These are phyloP conservation scores for Sinhomidia bicolor DNA, from an alignment of 2,888 invertebrate genomes.

Conservation along the genomic window DNA sequence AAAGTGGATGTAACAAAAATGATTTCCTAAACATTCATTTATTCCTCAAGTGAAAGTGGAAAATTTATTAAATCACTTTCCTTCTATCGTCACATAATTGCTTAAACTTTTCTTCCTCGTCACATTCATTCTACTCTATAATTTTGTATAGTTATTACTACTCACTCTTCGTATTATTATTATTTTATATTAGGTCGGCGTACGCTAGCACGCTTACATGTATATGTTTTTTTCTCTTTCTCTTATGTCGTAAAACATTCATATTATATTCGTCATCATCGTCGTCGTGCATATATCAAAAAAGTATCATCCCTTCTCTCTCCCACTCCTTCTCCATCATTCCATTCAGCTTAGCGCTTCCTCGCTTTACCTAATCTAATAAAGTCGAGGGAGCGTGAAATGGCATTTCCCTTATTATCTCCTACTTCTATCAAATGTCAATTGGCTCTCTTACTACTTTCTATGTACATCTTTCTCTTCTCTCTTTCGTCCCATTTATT, in stretches of 20 bases:
- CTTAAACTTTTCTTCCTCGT: conserved; percentile 64
- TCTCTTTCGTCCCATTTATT: conserved; percentile 63
- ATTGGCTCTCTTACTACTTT: conserved; percentile 73
- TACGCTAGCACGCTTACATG: too few species aligned
- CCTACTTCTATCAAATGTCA: conserved; percentile 79
- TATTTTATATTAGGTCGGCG: conserved; percentile 43
- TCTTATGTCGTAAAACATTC: conserved; percentile 53
- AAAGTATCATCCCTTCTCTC: conserved; percentile 65
- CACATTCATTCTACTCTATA: conserved; percentile 53
- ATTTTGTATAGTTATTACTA: conserved; percentile 43
- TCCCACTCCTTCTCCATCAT: conserved; percentile 29
- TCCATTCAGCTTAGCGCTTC: conserved; percentile 66
- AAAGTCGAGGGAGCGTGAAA: conserved; percentile 79
- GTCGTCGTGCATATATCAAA: conserved; percentile 70
- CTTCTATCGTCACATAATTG: conserved; percentile 69
- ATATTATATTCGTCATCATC: conserved; percentile 49
- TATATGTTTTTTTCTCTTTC: conserved; percentile 16
- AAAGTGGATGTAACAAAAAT: background rate
- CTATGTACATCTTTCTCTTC: conserved; percentile 62
- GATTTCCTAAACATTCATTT: conserved; percentile 44
- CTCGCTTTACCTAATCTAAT: conserved; percentile 78
- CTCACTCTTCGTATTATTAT: too few species aligned
- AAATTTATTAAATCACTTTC: conserved; percentile 69
- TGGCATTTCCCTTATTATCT: conserved; percentile 80
- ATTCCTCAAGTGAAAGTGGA: conserved; percentile 44